These are phyloP conservation scores for Myripristis murdjan DNA, from an alignment of 2,797 vertebrate species.

Conservation along the genomic window DNA sequence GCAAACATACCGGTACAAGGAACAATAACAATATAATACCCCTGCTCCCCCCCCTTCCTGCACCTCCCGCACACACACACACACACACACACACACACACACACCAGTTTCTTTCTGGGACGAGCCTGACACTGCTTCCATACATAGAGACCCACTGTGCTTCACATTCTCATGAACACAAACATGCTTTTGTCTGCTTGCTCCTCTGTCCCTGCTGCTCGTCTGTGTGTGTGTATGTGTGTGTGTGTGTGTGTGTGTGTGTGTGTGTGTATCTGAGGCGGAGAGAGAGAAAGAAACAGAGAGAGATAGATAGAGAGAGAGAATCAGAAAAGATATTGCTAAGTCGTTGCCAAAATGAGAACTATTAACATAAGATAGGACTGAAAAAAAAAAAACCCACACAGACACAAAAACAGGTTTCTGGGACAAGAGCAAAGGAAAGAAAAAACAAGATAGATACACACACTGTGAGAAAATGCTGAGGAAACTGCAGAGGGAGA, in stretches of 20 bases:
- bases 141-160: slow-evolving; percentile 81
- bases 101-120: slow-evolving; percentile 52
- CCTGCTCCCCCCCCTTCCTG: slow-evolving; percentile 4
- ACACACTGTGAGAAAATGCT: neutral
- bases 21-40: no score
- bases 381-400: neutral
- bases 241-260: slow-evolving; percentile 43
- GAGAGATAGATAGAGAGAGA: neutral
- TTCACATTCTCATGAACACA: slow-evolving; percentile 82
- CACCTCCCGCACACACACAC: neutral
- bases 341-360: no score
- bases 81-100: neutral
- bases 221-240: slow-evolving; percentile 40
- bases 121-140: slow-evolving; percentile 76
- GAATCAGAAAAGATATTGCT: neutral
- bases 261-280: no score
- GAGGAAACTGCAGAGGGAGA: neutral
- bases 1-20: no score
- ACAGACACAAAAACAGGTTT: neutral
- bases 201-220: slow-evolving; percentile 55
- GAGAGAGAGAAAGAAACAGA: slow-evolving; percentile 22
- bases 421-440: neutral
- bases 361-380: neutral
- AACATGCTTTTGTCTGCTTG: slow-evolving; percentile 80
- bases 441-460: no score